Percentiles rank a stretch among this genome's conserved stretches.
Evolutionary conservation across 2,797 vertebrate species (phyloP).

Genomic region (Poecilia gillii): DNA sequence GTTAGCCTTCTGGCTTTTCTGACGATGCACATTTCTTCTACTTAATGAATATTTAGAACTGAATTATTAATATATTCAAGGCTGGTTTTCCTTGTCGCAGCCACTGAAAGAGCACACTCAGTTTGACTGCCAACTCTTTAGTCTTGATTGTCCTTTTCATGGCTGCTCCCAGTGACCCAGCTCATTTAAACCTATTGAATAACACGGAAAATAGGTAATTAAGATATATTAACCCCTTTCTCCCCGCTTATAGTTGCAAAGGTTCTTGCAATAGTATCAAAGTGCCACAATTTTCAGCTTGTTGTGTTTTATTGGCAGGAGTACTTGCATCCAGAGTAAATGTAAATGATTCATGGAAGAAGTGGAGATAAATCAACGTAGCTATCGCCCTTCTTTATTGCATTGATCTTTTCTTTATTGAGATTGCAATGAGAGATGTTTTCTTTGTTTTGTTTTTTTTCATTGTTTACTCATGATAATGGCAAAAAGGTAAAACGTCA

Average conservation of each 20-base stretch:
- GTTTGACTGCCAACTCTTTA: not conserved
- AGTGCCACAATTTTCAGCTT: not conserved
- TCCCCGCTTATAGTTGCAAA: not conserved
- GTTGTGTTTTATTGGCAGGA: not conserved
- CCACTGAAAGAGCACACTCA: not conserved
- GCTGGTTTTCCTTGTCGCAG: not conserved
- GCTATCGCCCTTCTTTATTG: not conserved
- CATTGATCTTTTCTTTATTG: not conserved
- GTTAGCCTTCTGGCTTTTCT: conserved; percentile 26
- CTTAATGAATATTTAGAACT: not conserved
- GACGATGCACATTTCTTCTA: not conserved
- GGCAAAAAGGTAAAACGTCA: not conserved
- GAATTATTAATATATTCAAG: not conserved
- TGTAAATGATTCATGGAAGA: not conserved
- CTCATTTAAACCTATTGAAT: not conserved
- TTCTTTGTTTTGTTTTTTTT: not conserved
- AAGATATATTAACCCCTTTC: not conserved
- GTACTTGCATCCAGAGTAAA: not conserved
- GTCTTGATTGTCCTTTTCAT: not conserved
- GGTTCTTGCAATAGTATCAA: not conserved
- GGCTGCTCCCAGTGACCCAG: not conserved
- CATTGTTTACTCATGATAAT: not conserved
- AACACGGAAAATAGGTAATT: not conserved
- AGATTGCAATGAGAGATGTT: not conserved
- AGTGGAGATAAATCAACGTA: not conserved